phyloP scores from a whole-genome alignment of 2,888 invertebrate genomes.

The Griposia aprilina region DNA sequence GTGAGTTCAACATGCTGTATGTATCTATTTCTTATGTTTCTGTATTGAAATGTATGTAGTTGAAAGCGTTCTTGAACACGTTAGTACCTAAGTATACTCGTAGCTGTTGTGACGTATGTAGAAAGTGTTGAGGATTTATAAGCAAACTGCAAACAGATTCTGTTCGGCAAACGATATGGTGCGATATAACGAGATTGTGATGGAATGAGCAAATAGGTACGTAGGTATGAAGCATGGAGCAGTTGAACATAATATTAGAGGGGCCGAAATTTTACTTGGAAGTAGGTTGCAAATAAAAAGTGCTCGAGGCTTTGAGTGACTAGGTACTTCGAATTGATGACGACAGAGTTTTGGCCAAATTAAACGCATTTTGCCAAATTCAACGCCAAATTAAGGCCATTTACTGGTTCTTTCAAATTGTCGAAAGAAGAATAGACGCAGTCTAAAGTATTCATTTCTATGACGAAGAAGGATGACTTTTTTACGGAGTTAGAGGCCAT shows the following conservation, averaged over 20 bases:
- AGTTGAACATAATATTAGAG: background rate
- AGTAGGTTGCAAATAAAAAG: background rate
- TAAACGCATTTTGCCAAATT: background rate
- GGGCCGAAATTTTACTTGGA: background rate
- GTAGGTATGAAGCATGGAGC: background rate
- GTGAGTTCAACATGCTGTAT: slow-evolving; percentile 28
- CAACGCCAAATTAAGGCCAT: slow-evolving; percentile 2
- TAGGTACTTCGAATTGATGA: background rate
- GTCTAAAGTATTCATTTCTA: background rate
- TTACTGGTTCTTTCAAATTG: background rate
- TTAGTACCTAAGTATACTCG: background rate
- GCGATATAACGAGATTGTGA: too few relatives aligned
- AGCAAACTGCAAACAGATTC: slow-evolving; percentile 8
- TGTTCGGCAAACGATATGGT: slow-evolving; percentile 4
- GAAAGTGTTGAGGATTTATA: slow-evolving; percentile 20
- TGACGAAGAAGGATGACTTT: background rate
- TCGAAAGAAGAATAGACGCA: background rate
- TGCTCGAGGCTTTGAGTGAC: background rate
- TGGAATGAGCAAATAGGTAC: background rate
- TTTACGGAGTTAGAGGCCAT: background rate
- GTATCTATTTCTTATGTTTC: slow-evolving; percentile 1
- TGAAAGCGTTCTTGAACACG: background rate
- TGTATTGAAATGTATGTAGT: slow-evolving; percentile 11
- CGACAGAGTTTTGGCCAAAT: background rate
- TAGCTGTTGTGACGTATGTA: background rate